These are phyloP conservation scores for Esox lucius DNA, from an alignment of 2,797 vertebrate species.

Conservation along the genomic window DNA sequence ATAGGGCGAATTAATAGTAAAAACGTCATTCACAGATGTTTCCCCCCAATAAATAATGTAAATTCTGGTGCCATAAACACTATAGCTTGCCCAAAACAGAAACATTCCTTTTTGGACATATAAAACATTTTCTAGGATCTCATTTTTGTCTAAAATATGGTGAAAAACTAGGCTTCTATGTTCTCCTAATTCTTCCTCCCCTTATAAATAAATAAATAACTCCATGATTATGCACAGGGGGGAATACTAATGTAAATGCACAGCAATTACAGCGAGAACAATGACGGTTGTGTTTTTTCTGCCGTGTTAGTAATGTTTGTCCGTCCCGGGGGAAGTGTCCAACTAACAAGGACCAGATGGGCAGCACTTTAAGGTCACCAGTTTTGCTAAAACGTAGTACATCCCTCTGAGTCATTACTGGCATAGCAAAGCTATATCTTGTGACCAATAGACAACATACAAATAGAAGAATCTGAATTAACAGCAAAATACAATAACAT, in stretches of 20 bases:
- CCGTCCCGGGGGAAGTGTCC: conserved; percentile 52
- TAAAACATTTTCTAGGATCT: not conserved
- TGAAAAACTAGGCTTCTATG: not conserved
- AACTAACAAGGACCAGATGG: conserved; percentile 59
- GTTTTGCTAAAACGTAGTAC: conserved; percentile 43
- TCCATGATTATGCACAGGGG: not conserved
- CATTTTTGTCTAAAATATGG: not conserved
- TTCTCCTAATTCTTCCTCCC: not conserved
- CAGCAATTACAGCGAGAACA: conserved; percentile 4
- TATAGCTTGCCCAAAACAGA: too few relatives aligned
- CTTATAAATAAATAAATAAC: not conserved
- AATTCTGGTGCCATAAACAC: too few relatives aligned
- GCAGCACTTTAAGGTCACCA: conserved; percentile 54
- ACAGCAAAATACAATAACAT: not conserved
- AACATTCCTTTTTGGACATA: too few relatives aligned
- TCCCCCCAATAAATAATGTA: too few relatives aligned
- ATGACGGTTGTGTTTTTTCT: conserved; percentile 1
- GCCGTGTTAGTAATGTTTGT: conserved; percentile 36
- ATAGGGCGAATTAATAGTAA: too few relatives aligned
- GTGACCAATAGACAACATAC: conserved; percentile 6
- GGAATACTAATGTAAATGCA: not conserved
- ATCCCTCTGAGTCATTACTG: conserved; percentile 42
- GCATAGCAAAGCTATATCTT: not conserved
- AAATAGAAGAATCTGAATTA: not conserved
- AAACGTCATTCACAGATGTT: too few relatives aligned